Evolutionary conservation across 2,113 vertebrate genomes (phyloP).

Genomic region (Sphyrna mokarran): DNA sequence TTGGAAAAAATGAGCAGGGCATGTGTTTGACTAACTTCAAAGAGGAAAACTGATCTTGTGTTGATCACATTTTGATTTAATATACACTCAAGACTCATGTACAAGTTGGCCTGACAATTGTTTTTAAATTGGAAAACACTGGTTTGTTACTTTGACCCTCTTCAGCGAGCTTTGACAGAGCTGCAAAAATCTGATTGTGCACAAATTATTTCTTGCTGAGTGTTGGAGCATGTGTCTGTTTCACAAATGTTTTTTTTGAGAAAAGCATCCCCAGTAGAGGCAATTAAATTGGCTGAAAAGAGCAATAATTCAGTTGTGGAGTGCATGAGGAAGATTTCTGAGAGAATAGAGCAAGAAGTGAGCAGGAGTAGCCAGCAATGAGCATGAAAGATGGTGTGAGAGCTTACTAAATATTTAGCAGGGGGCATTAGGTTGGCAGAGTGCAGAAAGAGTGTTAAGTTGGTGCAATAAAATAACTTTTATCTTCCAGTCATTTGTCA

Average conservation of each 20-base stretch:
- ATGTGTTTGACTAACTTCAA: not conserved
- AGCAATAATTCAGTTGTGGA: not conserved
- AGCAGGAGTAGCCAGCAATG: not conserved
- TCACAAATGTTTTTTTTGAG: not conserved
- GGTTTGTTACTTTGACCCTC: not conserved
- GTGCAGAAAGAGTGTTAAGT: not conserved
- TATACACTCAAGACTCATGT: not conserved
- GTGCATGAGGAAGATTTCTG: not conserved
- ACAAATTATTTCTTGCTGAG: conserved; percentile 4
- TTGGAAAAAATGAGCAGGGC: not conserved
- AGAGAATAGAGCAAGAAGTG: not conserved
- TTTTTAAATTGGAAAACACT: not conserved
- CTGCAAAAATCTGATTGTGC: not conserved
- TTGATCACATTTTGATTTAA: not conserved
- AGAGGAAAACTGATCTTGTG: not conserved
- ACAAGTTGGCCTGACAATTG: not conserved
- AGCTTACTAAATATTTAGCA: not conserved
- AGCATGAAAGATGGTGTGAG: not conserved
- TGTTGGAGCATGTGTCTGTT: not conserved
- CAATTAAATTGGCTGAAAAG: not conserved
- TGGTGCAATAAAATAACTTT: too few species aligned
- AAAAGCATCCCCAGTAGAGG: not conserved
- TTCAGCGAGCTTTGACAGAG: not conserved
- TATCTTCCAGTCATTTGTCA: not conserved
- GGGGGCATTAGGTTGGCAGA: not conserved